Percentiles rank a stretch among this genome's conserved stretches.
Evolutionary conservation across 1,140 invertebrate genomes (phyloP).

Genomic region (Drosophila guanche): DNA sequence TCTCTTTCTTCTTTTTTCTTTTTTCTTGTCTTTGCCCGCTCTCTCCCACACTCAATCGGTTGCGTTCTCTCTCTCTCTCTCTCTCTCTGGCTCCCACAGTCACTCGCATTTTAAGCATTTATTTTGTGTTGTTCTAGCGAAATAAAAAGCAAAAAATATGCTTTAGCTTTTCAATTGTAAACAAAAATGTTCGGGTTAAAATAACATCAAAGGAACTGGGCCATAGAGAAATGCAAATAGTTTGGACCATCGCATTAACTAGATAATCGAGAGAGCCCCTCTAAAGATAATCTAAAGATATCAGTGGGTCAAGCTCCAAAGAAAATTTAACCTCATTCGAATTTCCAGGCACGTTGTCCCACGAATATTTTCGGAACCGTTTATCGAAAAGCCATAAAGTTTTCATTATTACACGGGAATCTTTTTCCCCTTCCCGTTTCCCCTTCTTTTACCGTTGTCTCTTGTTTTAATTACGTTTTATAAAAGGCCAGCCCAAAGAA

Average conservation of each 20-base stretch:
- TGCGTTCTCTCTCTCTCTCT: conserved; percentile 27
- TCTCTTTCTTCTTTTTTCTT: conserved; percentile 18
- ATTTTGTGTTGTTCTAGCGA: conserved; percentile 67
- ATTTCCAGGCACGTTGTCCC: conserved; percentile 54
- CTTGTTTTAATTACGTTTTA: conserved; percentile 70
- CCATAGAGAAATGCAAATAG: conserved; percentile 33
- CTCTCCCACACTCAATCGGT: conserved; percentile 38
- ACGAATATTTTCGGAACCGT: conserved; percentile 44
- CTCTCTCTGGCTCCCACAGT: conserved; percentile 33
- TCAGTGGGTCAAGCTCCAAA: conserved; percentile 36
- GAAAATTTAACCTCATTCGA: conserved; percentile 26
- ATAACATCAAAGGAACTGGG: conserved; percentile 34
- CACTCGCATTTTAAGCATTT: conserved; percentile 60
- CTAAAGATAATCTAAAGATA: conserved; percentile 44
- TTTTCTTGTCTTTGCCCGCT: conserved; percentile 37
- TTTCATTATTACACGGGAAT: conserved; percentile 69
- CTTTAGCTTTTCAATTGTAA: conserved; percentile 48
- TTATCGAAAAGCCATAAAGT: conserved; percentile 80
- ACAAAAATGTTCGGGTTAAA: conserved; percentile 9
- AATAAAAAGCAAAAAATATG: conserved; percentile 74
- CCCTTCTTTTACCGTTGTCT: conserved; percentile 63
- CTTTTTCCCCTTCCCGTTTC: neutral
- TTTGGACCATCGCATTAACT: conserved; percentile 31
- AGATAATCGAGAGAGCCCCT: conserved; percentile 29
- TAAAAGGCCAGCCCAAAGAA: conserved; percentile 44